A percentile compares a stretch with the other conserved stretches of the same genome.
Evolutionary conservation across 1,140 invertebrate genomes (phyloP).

Genomic region (Archegozetes longisetosus): DNA sequence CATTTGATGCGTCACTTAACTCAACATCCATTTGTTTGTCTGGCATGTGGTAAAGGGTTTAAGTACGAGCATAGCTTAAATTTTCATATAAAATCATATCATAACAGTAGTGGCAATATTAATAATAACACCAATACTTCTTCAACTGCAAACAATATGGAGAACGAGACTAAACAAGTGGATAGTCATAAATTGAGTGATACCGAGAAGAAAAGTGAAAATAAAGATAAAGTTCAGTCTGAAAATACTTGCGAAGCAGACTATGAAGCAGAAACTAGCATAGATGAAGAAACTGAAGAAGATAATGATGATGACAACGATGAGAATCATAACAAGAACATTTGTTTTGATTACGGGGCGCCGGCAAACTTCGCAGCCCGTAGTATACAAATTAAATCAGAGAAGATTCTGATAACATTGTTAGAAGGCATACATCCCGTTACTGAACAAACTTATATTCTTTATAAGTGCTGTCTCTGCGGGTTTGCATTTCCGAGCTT

Average conservation of each 20-base stretch:
- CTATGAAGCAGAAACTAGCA: not conserved
- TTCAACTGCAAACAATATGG: not conserved
- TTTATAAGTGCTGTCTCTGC: slow-evolving; percentile 36
- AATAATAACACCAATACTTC: not conserved
- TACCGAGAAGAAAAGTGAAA: not conserved
- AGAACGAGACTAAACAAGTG: not conserved
- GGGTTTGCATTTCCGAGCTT: slow-evolving; percentile 29
- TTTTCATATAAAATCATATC: slow-evolving; percentile 19
- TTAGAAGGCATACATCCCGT: slow-evolving; percentile 30
- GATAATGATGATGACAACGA: not conserved
- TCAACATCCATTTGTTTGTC: slow-evolving; percentile 18
- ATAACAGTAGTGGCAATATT: slow-evolving; percentile 8
- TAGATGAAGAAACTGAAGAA: not conserved
- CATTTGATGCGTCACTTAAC: slow-evolving; percentile 15
- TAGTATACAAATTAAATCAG: slow-evolving; percentile 23
- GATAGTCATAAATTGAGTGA: not conserved
- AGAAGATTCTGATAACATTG: slow-evolving; percentile 30
- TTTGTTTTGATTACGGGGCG: not conserved
- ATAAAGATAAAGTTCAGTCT: not conserved
- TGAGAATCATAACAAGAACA: not conserved
- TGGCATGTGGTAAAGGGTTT: slow-evolving; percentile 18
- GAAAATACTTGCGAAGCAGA: not conserved
- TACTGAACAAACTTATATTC: slow-evolving; percentile 28
- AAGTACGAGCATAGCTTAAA: slow-evolving; percentile 18
- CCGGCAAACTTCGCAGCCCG: not conserved